These are phyloP conservation scores for Dipodomys spectabilis DNA, from an alignment of 2,113 vertebrate genomes.

Conservation along the genomic window DNA sequence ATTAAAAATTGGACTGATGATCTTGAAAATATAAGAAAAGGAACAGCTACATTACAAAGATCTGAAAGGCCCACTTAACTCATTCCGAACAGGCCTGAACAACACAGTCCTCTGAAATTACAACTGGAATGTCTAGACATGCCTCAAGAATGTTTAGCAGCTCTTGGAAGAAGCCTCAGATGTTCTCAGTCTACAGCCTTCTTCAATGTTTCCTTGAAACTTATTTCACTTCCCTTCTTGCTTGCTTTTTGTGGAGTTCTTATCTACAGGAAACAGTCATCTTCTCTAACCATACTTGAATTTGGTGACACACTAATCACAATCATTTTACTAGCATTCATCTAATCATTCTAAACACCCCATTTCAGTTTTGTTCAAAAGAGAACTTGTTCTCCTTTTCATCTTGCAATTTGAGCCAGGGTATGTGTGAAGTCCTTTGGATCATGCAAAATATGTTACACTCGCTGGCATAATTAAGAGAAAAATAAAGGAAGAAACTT, in stretches of 20 bases:
- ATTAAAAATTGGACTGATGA: not conserved
- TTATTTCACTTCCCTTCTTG: not conserved
- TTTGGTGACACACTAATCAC: not conserved
- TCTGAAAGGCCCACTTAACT: not conserved
- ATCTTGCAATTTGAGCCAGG: not conserved
- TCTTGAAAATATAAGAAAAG: not conserved
- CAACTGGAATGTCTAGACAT: constrained; percentile 56
- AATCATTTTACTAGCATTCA: not conserved
- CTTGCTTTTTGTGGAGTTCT: not conserved
- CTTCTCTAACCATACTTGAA: not conserved
- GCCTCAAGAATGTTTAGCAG: constrained; percentile 44
- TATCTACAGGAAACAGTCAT: not conserved
- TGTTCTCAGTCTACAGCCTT: constrained; percentile 27
- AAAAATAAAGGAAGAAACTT: not conserved
- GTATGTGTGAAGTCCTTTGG: not conserved
- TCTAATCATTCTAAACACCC: constrained; percentile 23
- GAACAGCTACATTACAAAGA: not conserved
- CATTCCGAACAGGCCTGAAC: constrained; percentile 44
- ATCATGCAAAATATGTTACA: not conserved
- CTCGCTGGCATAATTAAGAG: not conserved
- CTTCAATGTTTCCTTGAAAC: not conserved
- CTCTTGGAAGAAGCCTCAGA: constrained; percentile 43
- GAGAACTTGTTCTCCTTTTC: not conserved
- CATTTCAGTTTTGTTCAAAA: constrained; percentile 24
- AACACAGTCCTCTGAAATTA: constrained; percentile 37